Evolutionary conservation across 2,113 vertebrate species (phyloP), one percentile per base, ranked within the genome.

Genomic region (Manacus vitellinus): DNA sequence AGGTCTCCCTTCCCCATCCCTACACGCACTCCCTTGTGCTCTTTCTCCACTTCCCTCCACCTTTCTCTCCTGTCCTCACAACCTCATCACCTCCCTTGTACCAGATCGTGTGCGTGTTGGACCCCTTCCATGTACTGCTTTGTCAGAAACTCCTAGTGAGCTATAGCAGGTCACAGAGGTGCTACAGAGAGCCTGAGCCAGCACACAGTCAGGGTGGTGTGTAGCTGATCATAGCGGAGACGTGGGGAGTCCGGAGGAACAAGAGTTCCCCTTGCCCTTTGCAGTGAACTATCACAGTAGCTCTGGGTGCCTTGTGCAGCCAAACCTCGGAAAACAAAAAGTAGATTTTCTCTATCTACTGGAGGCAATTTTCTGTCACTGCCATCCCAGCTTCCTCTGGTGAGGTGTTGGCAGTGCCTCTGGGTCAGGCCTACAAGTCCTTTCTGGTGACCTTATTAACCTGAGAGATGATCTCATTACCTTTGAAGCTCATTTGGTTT

Each of bases 101-200:
- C 55, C 19, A 46, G 43, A 33, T 12, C 0, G 1, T 25, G 55
- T 37, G 30, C 3, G 1, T 47, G 25, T 31, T 78, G 66, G 19
- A 51, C 27, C 24, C 16, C 21, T 90, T 90, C 47, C n/a, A 1
- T 37, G 19, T 67, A 11, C 71, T 79, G 31, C 83, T 91, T 75
- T 82, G 75, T 85, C 79, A 85, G 46, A 88, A 92, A 25, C 62
- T 44, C n/a, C 66, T 15, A 17, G 21, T 0, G 2, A 78, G 31
- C 71, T 85, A 4, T 9, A 37, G 58, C 8, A 37, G 10, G 62
- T 85, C 49, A 47, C 55, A 67, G 79, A 79, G 52, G 17, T 58
- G 47, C 58, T 83, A 55, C 71, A 43, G 30, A 75, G 47, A 62
- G 23, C 51, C 67, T 1, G 0, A 94, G 51, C 51, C 37, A 84